These are phyloP conservation scores for Condylura cristata DNA, from an alignment of 2,113 vertebrate species.

Conservation along the genomic window DNA sequence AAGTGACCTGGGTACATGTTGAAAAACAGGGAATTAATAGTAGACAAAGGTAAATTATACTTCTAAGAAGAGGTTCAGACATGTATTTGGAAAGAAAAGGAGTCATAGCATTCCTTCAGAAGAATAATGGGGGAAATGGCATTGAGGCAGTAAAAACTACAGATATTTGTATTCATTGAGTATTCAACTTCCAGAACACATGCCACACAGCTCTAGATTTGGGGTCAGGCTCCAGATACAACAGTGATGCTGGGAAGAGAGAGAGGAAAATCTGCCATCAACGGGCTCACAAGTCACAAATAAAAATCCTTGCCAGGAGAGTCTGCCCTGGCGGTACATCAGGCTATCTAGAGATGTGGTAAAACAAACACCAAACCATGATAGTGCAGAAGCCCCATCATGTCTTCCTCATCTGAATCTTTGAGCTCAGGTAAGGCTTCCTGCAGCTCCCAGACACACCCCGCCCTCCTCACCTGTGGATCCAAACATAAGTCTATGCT, in stretches of 20 bases:
- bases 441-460: neutral
- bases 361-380: neutral
- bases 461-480: neutral
- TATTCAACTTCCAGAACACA: neutral
- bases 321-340: neutral
- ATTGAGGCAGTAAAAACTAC: neutral
- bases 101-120: neutral
- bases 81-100: neutral
- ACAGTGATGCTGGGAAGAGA: neutral
- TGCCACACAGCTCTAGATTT: neutral
- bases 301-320: neutral
- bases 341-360: neutral
- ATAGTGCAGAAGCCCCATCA: neutral
- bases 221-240: neutral
- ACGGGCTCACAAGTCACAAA: neutral
- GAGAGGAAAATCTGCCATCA: neutral
- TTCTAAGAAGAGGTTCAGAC: neutral
- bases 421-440: neutral
- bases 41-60: neutral
- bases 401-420: neutral
- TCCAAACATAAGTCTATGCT: fast-evolving
- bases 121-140: neutral
- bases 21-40: neutral
- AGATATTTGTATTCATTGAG: neutral
- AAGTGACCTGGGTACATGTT: neutral